Conservation (phyloP, 2,797 vertebrate species). For the Chrosomus eos region DNA sequence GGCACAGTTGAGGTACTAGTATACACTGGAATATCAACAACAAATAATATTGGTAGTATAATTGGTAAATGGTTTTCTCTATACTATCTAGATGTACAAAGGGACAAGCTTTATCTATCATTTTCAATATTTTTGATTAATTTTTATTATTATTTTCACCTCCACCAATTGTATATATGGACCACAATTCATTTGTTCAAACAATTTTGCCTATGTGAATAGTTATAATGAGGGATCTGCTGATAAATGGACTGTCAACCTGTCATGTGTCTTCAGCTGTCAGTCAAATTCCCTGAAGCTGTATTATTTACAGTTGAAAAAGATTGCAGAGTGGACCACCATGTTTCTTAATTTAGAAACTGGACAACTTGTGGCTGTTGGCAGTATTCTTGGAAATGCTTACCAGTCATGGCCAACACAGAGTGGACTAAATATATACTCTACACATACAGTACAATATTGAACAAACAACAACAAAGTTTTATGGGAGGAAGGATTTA, state of each 20-base stretch:
- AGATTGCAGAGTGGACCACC: conserved; percentile 23
- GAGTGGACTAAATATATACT: conserved; percentile 28
- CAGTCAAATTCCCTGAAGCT: conserved; percentile 3
- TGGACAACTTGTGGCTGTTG: conserved; percentile 19
- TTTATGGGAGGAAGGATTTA: background rate
- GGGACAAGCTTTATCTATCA: background rate
- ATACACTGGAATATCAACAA: background rate
- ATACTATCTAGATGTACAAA: background rate
- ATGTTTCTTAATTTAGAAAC: conserved; percentile 30
- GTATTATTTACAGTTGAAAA: conserved; percentile 27
- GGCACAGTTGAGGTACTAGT: conserved; percentile 90
- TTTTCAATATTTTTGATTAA: background rate
- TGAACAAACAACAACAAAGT: background rate
- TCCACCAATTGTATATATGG: background rate
- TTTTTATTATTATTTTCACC: background rate
- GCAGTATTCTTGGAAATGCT: conserved; percentile 46
- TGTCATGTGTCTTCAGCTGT: conserved; percentile 4
- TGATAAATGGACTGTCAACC: background rate
- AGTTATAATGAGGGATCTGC: background rate
- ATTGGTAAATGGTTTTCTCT: background rate
- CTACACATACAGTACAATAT: background rate
- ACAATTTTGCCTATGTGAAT: background rate
- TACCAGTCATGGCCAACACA: conserved; percentile 28
- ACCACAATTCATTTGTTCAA: background rate
- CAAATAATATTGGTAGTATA: background rate